These are phyloP conservation scores for Asarcornis scutulata DNA, from an alignment of 2,113 vertebrate species.

Conservation along the genomic window DNA sequence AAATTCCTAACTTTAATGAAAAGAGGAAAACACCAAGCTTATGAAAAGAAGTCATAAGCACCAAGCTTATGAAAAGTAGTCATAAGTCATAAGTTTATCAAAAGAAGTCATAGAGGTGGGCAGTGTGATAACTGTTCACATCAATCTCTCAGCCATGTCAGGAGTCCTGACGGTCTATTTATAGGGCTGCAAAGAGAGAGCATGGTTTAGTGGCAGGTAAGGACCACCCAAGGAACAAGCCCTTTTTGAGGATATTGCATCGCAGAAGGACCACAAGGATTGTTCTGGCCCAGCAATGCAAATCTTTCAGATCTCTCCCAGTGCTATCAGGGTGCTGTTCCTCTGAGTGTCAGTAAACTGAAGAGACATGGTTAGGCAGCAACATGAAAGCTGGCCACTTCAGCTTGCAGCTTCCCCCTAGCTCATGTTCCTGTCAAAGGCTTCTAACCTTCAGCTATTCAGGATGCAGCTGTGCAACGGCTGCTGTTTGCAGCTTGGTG, in stretches of 20 bases:
- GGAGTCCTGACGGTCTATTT: neutral
- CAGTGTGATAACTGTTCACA: too few relatives aligned
- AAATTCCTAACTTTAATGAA: neutral
- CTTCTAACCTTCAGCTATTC: neutral
- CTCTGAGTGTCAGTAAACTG: neutral
- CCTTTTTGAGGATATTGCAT: neutral
- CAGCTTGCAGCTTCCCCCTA: neutral
- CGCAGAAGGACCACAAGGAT: neutral
- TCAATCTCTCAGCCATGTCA: neutral
- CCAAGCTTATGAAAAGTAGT: neutral
- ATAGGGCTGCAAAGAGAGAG: neutral
- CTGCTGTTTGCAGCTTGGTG: neutral
- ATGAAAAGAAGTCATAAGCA: neutral
- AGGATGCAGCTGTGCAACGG: neutral
- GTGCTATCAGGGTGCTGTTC: rapidly evolving
- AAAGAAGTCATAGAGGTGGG: neutral
- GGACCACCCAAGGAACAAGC: neutral
- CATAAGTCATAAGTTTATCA: neutral
- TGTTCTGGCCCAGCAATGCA: neutral
- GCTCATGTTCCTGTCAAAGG: neutral
- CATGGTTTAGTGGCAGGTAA: rapidly evolving
- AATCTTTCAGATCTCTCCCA: neutral
- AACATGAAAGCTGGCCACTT: neutral
- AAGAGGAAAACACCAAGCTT: neutral
- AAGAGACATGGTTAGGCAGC: neutral